A percentile compares a stretch with the other conserved stretches of the same genome.
These are phyloP conservation scores for Apocheima hispidaria DNA, from an alignment of 2,888 invertebrate genomes.

Conservation along the genomic window DNA sequence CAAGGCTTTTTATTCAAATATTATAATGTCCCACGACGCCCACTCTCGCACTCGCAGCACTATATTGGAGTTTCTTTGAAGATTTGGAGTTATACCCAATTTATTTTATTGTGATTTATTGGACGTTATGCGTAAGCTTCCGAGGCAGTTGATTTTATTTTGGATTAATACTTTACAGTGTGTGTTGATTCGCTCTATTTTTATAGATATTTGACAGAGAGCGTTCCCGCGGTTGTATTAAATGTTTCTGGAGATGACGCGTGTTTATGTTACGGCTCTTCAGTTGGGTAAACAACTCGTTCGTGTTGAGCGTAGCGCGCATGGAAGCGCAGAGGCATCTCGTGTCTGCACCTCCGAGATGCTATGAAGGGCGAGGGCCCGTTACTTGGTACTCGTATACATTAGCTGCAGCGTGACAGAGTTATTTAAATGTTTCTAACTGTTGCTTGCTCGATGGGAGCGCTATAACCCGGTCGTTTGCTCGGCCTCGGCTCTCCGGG, in stretches of 20 bases:
- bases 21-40: constrained; percentile 51
- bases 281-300: constrained; percentile 65
- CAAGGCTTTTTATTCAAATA: constrained; percentile 64
- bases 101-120: constrained; percentile 56
- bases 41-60: constrained; percentile 36
- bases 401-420: constrained; percentile 73
- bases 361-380: constrained; percentile 75
- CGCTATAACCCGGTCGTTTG: constrained; percentile 68
- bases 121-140: constrained; percentile 48
- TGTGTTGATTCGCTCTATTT: constrained; percentile 49
- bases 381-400: constrained; percentile 70
- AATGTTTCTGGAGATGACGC: constrained; percentile 35
- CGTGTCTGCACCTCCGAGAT: constrained; percentile 48
- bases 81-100: constrained; percentile 55
- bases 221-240: constrained; percentile 31
- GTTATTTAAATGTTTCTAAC: constrained; percentile 79
- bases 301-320: constrained; percentile 54
- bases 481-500: constrained; percentile 43
- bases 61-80: constrained; percentile 49
- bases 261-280: constrained; percentile 57
- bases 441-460: constrained; percentile 65
- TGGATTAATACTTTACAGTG: constrained; percentile 30
- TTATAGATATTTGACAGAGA: constrained; percentile 50
- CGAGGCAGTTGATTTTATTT: constrained; percentile 43
- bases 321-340: constrained; percentile 47